These are phyloP conservation scores for Dicrurus megarhynchus DNA, from an alignment of 2,113 vertebrate species.

Conservation along the genomic window DNA sequence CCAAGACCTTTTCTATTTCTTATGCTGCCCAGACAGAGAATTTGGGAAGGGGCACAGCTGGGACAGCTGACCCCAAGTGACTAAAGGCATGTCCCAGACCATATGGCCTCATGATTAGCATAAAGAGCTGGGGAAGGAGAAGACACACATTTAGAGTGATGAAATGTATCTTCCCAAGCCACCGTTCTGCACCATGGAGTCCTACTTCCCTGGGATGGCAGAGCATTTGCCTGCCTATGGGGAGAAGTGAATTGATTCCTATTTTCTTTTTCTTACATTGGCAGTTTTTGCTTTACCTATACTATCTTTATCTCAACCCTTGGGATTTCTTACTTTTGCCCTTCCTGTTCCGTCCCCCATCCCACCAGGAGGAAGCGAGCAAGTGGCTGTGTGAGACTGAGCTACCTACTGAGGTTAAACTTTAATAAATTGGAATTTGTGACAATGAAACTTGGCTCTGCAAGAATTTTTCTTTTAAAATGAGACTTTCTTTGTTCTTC, in stretches of 20 bases:
- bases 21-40: accelerated
- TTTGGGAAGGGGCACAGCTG: not conserved
- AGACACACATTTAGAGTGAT: not conserved
- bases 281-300: not conserved
- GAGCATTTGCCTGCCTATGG: not conserved
- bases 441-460: not conserved
- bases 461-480: not conserved
- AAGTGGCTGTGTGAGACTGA: not conserved
- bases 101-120: not conserved
- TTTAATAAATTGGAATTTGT: not conserved
- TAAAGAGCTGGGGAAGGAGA: not conserved
- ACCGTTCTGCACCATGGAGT: accelerated
- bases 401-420: not conserved
- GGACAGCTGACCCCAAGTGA: not conserved
- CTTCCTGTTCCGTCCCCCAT: not conserved
- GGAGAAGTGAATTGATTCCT: not conserved
- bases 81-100: not conserved
- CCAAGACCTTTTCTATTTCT: not conserved
- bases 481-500: not conserved
- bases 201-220: not conserved
- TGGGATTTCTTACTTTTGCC: not conserved
- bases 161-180: not conserved
- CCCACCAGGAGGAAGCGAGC: accelerated
- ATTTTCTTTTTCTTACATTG: not conserved
- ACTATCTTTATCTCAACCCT: not conserved